A percentile compares a stretch with the other conserved stretches of the same genome.
Evolutionary conservation across 2,888 invertebrate species (phyloP).

Genomic region (Stratiomys singularior): DNA sequence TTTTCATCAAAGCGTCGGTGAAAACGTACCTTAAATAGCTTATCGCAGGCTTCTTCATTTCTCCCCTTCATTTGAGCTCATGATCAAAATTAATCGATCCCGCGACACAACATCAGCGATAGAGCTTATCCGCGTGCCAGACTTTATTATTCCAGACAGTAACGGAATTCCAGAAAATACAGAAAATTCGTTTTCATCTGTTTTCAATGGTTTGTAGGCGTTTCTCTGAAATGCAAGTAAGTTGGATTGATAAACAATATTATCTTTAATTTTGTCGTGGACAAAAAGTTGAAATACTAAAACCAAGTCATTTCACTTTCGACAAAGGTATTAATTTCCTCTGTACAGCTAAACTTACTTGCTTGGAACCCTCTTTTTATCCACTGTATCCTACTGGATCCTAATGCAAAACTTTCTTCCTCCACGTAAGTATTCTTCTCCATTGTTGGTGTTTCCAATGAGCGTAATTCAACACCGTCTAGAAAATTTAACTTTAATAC

Average conservation of each 20-base stretch:
- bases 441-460: background rate
- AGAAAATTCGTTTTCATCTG: background rate
- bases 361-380: background rate
- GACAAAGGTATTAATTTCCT: background rate
- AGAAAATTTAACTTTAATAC: background rate
- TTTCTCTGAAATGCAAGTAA: background rate
- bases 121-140: constrained; percentile 5
- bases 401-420: background rate
- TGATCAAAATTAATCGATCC: background rate
- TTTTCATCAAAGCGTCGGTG: background rate
- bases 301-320: background rate
- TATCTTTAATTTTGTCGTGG: background rate
- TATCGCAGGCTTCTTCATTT: background rate
- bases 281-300: background rate
- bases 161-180: background rate
- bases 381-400: background rate
- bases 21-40: background rate
- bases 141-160: background rate
- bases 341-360: background rate
- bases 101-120: background rate
- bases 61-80: background rate
- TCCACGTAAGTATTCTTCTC: background rate
- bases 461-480: background rate
- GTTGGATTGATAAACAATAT: background rate
- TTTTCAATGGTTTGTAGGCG: background rate